These are phyloP conservation scores for Popillia japonica DNA, from an alignment of 1,140 invertebrate species.

Conservation along the genomic window DNA sequence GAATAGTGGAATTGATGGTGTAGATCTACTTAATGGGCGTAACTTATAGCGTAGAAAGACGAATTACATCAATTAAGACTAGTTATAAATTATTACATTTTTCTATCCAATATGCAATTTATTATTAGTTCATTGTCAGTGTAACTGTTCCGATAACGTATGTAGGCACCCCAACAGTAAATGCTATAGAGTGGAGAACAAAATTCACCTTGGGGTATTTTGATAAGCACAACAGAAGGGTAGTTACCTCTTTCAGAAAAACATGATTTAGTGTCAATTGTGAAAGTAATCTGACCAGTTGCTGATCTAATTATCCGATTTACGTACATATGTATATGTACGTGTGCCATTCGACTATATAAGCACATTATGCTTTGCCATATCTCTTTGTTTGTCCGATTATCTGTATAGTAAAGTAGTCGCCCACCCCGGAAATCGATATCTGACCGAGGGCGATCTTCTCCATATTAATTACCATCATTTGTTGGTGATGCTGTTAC, in stretches of 20 bases:
- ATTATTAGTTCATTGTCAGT: too few species aligned
- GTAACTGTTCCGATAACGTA: too few species aligned
- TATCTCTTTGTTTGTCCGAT: not conserved
- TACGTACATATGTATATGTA: too few species aligned
- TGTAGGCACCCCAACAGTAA: too few species aligned
- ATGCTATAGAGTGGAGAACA: too few species aligned
- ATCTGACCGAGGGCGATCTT: not conserved
- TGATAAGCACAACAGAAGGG: not conserved
- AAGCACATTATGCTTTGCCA: not conserved
- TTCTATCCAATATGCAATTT: too few species aligned
- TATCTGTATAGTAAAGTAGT: not conserved
- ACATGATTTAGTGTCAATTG: not conserved
- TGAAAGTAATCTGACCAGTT: not conserved
- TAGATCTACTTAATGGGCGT: too few species aligned
- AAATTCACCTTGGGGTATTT: not conserved
- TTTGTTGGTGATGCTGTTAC: not conserved
- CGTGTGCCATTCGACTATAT: too few species aligned
- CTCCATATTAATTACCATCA: not conserved
- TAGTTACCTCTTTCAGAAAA: not conserved
- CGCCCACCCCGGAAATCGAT: not conserved
- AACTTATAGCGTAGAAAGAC: too few species aligned
- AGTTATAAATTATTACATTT: too few species aligned
- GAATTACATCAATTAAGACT: too few species aligned
- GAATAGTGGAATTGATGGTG: too few species aligned
- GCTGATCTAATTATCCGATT: not conserved